These are phyloP conservation scores for Raphicerus campestris DNA, from an alignment of 2,113 vertebrate species.

Conservation along the genomic window DNA sequence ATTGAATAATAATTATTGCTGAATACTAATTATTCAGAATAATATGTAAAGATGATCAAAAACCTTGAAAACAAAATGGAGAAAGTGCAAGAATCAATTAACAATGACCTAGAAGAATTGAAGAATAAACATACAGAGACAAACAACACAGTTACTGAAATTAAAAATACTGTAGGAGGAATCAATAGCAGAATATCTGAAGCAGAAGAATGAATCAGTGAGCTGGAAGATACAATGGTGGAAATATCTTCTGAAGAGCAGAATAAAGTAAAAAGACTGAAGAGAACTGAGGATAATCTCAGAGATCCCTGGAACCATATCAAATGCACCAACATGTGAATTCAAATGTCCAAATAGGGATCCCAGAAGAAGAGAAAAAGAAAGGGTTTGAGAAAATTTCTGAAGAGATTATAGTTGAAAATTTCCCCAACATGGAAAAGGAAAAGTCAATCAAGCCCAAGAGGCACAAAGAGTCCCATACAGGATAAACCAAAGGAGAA, in stretches of 20 bases:
- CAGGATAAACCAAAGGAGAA: neutral
- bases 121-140: neutral
- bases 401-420: neutral
- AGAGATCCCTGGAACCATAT: neutral
- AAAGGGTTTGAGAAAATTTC: neutral
- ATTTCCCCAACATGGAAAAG: neutral
- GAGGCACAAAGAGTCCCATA: neutral
- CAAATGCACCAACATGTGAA: neutral
- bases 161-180: neutral
- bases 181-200: neutral
- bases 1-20: no score
- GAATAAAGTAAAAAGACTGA: neutral
- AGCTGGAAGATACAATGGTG: neutral
- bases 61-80: neutral
- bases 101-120: neutral
- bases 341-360: neutral
- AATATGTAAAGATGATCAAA: neutral
- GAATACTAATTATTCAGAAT: no score
- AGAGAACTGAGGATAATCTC: neutral
- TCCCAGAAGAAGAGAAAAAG: neutral
- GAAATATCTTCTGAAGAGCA: neutral
- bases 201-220: neutral
- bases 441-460: neutral
- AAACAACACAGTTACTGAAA: neutral
- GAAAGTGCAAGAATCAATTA: neutral